Evolutionary conservation across 2,113 vertebrate species (phyloP), one percentile per base, ranked within the genome.

Genomic region (Neomonachus schauinslandi): DNA sequence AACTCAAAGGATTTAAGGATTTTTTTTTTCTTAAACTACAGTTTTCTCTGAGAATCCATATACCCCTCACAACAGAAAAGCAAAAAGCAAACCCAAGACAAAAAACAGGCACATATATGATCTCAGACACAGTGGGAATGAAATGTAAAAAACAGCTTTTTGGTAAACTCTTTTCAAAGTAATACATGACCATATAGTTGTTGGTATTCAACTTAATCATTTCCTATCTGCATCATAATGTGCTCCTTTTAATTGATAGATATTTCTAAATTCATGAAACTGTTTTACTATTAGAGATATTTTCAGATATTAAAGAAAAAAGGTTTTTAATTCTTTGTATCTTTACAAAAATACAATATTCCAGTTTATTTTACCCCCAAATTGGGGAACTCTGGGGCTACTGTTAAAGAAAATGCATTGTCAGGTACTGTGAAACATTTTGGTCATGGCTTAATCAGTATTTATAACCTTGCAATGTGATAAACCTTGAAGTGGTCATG

Each of bases 141-240:
- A 76, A 91, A 69, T 71, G 51, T 28, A 63, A 71, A 88, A 89
- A 89, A 13, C 0, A 24, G 3, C 4, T 51, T 53, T 92, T 72
- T 95, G 22, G 2, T 57, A 26, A 90, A 42, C 7, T 42, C 7
- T 91, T 91, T 76, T 82, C n/a, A 49, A 85, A 71, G 21, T 39
- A n/a, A 2, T 33, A 12, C 51, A 26, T 55, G 49, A 42, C n/a
- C n/a, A 80, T 71, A 28, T 31, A 88, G 86, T 59, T 76, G 18
- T 89, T 95, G 90, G 0, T 85, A 61, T 95, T 95, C 57, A 42
- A 91, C 42, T 88, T 82, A 72, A 72, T 39, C 13, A 46, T 89
- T 83, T 86, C 2, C 77, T 55, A 69, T 42, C 61, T 93, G 22
- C 6, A 72, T n/a, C 77, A 46, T 72, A 51, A 21, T 80, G n/a